Evolutionary conservation across 2,113 vertebrate species (phyloP), one percentile per base, ranked within the genome.

Genomic region (Podarcis cretensis): DNA sequence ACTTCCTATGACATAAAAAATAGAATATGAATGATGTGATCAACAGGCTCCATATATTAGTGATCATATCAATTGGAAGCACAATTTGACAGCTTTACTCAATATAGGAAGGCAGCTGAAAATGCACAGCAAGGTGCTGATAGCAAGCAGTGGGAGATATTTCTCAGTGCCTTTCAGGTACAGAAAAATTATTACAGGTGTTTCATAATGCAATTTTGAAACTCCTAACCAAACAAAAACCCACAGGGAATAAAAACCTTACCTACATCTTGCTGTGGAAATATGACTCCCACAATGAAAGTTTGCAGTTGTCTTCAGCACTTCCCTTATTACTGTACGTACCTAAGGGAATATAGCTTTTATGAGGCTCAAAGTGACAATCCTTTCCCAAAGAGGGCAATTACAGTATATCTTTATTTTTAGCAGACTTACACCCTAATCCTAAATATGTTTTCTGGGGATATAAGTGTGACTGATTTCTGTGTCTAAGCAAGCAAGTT

Each of bases 101-200:
- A 82, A 81, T 77, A 91, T 30, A 82, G 57, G 76, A 63, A 81
- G 91, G 81, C 37, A 74, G 77, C 86, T 90, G 93, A 85, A 94
- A 48, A 89, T 43, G 25, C 20, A 73, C 43, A 85, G 37, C 66
- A 54, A 83, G 43, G 87, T 92, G 87, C 40, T 92, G 88, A 20
- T 83, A 92, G 91, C 92, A 92, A 89, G 85, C 87, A 89, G 87
- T 89, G 81, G 89, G 74, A 92, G 77, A 94, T 18, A 90, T 91
- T 92, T 54, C 63, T 83, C 57, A 83, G 76, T 76, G 90, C 81
- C 32, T 89, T 94, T 92, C 65, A 89, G 89, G 87, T 79, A 84
- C 92, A 85, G 43, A 79, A 86, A 87, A 86, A 0, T 0, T 84
- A 85, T 87, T 74, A 85, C 35, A 76, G 0, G 84, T 77, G 90